Evolutionary conservation across 2,888 invertebrate genomes (phyloP).

Genomic region (Gastracanthus pulcherrimus): DNA sequence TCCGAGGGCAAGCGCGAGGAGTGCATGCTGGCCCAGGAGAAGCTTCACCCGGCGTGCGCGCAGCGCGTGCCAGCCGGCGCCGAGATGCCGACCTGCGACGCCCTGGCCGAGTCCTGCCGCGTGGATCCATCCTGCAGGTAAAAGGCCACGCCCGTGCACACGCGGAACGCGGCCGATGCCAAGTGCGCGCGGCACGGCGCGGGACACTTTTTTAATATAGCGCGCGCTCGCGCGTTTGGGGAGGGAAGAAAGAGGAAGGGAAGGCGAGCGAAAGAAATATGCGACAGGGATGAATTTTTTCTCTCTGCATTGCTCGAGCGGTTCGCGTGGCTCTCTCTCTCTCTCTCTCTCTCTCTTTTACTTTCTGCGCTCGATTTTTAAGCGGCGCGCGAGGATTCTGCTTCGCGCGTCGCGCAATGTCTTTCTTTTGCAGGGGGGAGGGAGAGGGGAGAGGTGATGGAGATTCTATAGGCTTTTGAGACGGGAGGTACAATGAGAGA

Average conservation of each 20-base stretch:
- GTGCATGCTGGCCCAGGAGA: slow-evolving; percentile 93
- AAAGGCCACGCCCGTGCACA: too few relatives aligned
- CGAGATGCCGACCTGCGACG: slow-evolving; percentile 91
- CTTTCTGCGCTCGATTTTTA: slow-evolving; percentile 1
- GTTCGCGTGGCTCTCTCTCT: not conserved
- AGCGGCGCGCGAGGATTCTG: not conserved
- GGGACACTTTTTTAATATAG: not conserved
- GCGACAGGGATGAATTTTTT: slow-evolving; percentile 42
- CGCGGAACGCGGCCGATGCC: not conserved
- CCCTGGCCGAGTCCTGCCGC: slow-evolving; percentile 89
- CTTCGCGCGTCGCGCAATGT: not conserved
- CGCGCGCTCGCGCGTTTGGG: too few relatives aligned
- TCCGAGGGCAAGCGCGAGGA: slow-evolving; percentile 91
- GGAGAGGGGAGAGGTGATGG: too few relatives aligned
- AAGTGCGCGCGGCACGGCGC: not conserved
- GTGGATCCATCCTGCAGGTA: slow-evolving; percentile 92
- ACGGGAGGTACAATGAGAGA: too few relatives aligned
- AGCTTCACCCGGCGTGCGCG: slow-evolving; percentile 93
- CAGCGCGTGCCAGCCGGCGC: slow-evolving; percentile 85
- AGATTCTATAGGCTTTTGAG: too few relatives aligned
- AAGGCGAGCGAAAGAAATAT: slow-evolving; percentile 22
- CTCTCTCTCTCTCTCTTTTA: not conserved
- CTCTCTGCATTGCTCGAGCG: not conserved
- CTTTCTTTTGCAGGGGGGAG: not conserved
- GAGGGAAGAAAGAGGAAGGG: not conserved